These are phyloP conservation scores for Oenanthe melanoleuca DNA, from an alignment of 2,113 vertebrate genomes.

Conservation along the genomic window DNA sequence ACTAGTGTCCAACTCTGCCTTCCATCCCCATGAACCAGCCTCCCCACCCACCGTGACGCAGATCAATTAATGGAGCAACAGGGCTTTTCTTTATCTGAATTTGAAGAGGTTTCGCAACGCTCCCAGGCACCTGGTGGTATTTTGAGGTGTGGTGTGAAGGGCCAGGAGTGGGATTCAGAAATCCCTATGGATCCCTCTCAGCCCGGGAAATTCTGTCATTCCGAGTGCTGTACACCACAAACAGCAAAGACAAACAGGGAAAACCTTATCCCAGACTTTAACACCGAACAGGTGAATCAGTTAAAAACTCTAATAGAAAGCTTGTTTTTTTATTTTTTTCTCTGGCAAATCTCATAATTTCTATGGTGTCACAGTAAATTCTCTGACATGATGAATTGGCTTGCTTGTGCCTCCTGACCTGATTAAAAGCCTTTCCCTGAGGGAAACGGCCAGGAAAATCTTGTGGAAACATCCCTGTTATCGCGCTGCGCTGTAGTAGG, in stretches of 20 bases:
- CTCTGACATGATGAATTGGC: accelerated
- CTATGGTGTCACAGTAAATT: accelerated
- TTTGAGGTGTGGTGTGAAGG: not conserved
- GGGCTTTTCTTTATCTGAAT: accelerated
- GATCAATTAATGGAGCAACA: accelerated
- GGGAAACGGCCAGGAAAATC: not conserved
- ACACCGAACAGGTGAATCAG: accelerated
- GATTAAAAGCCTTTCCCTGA: not conserved
- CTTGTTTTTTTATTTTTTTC: accelerated
- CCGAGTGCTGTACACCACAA: accelerated
- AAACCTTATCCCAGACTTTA: accelerated
- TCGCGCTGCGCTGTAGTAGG: not conserved
- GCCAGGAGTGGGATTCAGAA: not conserved
- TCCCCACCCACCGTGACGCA: accelerated
- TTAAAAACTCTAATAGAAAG: accelerated
- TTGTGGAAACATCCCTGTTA: not conserved
- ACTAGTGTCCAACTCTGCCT: accelerated
- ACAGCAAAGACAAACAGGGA: accelerated
- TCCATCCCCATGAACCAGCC: accelerated
- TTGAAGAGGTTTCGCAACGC: not conserved
- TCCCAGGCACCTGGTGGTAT: not conserved
- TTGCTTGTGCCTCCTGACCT: not conserved
- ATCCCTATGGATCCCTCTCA: not conserved
- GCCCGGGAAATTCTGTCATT: accelerated
- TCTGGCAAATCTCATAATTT: accelerated